These are phyloP conservation scores for Nasonia oneida DNA, from an alignment of 2,888 invertebrate species.

Conservation along the genomic window DNA sequence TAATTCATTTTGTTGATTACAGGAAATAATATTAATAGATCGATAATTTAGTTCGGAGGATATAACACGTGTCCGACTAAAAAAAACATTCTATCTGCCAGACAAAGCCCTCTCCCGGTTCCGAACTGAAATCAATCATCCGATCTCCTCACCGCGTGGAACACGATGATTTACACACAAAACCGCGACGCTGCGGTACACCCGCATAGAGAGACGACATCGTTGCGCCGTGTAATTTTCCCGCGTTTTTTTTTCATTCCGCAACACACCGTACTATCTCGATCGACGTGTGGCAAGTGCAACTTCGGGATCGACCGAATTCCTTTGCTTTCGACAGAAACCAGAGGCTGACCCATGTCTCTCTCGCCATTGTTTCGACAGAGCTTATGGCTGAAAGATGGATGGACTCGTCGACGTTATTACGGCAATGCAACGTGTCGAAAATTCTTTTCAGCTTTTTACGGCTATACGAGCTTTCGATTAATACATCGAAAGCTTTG, in stretches of 20 bases:
- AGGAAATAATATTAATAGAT: too few species aligned
- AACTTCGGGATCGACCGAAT: neutral
- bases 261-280: neutral
- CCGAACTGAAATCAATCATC: neutral
- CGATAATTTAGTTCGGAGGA: too few species aligned
- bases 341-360: neutral
- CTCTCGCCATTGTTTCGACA: neutral
- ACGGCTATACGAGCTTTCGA: neutral
- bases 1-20: neutral
- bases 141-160: neutral
- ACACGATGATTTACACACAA: neutral
- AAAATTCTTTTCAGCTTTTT: neutral
- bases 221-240: neutral
- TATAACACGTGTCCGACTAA: too few species aligned
- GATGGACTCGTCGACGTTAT: neutral
- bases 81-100: too few species aligned
- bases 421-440: neutral
- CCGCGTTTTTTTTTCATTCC: neutral
- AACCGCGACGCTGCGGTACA: neutral
- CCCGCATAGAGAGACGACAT: neutral
- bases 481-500: neutral
- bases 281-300: neutral
- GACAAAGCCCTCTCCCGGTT: neutral
- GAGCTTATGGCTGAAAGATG: neutral
- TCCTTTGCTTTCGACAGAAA: slow-evolving; percentile 3